Percentiles rank a stretch among this genome's conserved stretches.
Evolutionary conservation across 2,113 vertebrate species (phyloP).

Genomic region (Seriola aureovittata): DNA sequence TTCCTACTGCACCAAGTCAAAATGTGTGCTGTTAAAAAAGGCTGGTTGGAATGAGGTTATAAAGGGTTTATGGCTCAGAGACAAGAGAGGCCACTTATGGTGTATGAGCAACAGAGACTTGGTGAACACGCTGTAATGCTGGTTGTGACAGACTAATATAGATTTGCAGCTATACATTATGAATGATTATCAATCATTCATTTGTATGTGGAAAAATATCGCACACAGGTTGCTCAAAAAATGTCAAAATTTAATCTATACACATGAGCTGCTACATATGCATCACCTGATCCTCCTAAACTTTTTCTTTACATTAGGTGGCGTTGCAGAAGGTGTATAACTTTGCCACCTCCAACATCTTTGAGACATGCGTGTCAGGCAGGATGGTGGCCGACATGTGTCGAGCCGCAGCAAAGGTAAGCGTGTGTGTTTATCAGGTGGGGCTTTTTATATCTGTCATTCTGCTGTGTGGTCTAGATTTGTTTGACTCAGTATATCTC

Average conservation of each 20-base stretch:
- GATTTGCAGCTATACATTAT: too few species aligned
- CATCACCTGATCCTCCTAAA: neutral
- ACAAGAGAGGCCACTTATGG: too few species aligned
- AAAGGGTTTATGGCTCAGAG: neutral
- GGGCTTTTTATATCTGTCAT: too few species aligned
- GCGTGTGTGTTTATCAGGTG: slow-evolving; percentile 9
- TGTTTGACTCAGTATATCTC: neutral
- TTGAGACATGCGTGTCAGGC: slow-evolving; percentile 98
- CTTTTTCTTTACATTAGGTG: slow-evolving; percentile 81
- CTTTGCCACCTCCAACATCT: slow-evolving; percentile 95
- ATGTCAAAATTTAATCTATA: neutral
- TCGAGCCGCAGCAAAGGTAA: slow-evolving; percentile 94
- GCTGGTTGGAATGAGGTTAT: neutral
- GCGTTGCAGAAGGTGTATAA: slow-evolving; percentile 96
- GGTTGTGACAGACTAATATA: neutral
- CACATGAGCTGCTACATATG: neutral
- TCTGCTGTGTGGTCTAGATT: neutral
- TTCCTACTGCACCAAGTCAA: neutral
- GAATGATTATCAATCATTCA: neutral
- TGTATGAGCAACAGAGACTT: neutral
- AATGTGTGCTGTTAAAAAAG: neutral
- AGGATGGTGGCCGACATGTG: slow-evolving; percentile 99
- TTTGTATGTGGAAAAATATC: neutral
- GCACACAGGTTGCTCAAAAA: neutral
- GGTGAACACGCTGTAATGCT: neutral